A percentile compares a stretch with the other conserved stretches of the same genome.
Conservation (phyloP, 2,797 vertebrate species). For the Sebastes nivosus region DNA sequence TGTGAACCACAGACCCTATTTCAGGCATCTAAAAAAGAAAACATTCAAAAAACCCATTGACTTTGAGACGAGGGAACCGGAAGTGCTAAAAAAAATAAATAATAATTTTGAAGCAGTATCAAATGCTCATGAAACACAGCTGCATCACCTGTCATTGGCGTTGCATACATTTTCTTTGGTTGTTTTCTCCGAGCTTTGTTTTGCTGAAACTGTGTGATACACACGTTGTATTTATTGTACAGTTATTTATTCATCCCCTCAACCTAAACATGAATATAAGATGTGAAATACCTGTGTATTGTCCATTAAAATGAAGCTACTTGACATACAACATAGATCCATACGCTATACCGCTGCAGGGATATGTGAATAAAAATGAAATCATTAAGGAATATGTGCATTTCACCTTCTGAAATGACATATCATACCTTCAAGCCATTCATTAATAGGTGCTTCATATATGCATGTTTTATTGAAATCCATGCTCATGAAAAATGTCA, state of each 20-base stretch:
- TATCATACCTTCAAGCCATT: not conserved
- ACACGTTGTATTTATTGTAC: not conserved
- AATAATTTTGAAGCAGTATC: not conserved
- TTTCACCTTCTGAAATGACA: slow-evolving; percentile 14
- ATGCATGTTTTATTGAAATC: slow-evolving; percentile 13
- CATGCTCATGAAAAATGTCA: not conserved
- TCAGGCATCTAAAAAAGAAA: too few species aligned
- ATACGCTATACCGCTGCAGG: not conserved
- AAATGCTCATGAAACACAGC: not conserved
- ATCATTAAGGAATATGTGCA: not conserved
- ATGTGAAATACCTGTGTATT: not conserved
- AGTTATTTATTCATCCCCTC: not conserved
- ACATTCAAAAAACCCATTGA: too few species aligned
- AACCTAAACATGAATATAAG: not conserved
- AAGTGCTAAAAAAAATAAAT: not conserved
- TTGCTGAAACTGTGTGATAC: not conserved
- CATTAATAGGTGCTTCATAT: slow-evolving; percentile 1
- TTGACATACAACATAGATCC: not conserved
- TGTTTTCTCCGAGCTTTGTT: not conserved
- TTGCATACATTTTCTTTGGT: not conserved
- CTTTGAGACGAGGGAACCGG: too few species aligned
- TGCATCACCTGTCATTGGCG: not conserved
- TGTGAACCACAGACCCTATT: too few species aligned
- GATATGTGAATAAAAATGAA: not conserved
- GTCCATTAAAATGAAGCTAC: not conserved